Evolutionary conservation across 2,113 vertebrate species (phyloP).

Genomic region (Tyrannus savana): DNA sequence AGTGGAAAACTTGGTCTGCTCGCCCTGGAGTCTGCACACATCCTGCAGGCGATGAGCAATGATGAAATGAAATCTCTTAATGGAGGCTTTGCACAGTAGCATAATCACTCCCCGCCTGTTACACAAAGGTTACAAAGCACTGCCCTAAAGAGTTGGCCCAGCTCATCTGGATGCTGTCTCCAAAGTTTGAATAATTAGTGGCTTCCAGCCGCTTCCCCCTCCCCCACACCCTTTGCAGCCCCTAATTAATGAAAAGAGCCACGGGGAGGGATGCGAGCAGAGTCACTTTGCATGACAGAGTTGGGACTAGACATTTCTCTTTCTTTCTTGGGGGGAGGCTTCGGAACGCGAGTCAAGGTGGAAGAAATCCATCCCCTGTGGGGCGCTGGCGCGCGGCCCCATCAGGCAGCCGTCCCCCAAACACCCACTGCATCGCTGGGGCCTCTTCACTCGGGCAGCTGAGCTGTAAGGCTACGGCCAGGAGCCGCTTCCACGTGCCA

Average conservation of each 20-base stretch:
- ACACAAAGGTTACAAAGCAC: background rate
- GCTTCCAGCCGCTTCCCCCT: constrained; percentile 5
- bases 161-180: background rate
- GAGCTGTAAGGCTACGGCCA: too few species aligned
- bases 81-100: background rate
- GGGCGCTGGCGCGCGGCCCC: background rate
- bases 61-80: background rate
- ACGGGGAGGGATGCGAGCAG: background rate
- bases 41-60: background rate
- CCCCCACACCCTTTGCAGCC: background rate
- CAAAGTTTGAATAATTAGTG: constrained; percentile 46
- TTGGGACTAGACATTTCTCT: background rate
- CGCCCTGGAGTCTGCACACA: background rate
- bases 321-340: background rate
- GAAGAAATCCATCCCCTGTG: background rate
- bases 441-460: background rate
- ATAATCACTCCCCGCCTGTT: background rate
- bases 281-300: constrained; percentile 30
- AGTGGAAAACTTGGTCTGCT: background rate
- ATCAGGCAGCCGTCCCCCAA: background rate
- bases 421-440: background rate
- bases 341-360: background rate
- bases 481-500: background rate
- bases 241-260: constrained; percentile 50
- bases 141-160: background rate